phyloP scores from a whole-genome alignment of 2,113 vertebrate species.

The Chinchilla lanigera region DNA sequence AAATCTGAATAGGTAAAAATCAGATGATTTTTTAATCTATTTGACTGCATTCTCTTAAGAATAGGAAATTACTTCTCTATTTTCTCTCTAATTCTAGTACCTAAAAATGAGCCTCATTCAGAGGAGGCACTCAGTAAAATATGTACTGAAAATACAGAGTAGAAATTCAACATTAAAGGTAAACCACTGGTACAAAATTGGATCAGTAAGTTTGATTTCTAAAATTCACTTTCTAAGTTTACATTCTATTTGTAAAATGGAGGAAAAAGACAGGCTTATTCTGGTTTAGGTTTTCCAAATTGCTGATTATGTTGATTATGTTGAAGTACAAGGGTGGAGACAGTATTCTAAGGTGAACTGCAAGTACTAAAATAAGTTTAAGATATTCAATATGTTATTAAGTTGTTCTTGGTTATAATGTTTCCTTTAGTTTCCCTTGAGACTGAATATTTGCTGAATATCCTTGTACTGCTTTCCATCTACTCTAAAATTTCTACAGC shows the following conservation, averaged over 20 bases:
- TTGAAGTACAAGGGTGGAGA: not conserved
- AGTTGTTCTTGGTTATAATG: not conserved
- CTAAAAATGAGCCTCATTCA: not conserved
- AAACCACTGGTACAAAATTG: not conserved
- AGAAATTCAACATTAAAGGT: not conserved
- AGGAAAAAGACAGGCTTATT: not conserved
- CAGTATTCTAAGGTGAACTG: not conserved
- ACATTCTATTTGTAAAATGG: not conserved
- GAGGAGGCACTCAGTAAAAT: constrained; percentile 13
- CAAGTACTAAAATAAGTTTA: not conserved
- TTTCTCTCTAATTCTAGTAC: not conserved
- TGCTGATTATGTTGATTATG: constrained; percentile 2
- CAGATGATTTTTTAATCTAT: not conserved
- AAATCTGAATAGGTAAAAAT: not conserved
- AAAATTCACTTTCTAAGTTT: not conserved
- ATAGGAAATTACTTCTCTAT: not conserved
- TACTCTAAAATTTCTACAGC: not conserved
- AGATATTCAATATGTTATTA: not conserved
- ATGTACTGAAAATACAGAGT: not conserved
- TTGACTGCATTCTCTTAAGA: not conserved
- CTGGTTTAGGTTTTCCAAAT: not conserved
- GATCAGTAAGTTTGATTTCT: not conserved
- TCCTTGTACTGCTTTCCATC: not conserved
- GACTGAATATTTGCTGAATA: constrained; percentile 20
- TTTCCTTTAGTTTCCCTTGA: not conserved